These are phyloP conservation scores for Aulostomus chinensis DNA, from an alignment of 2,797 vertebrate genomes.

Conservation along the genomic window DNA sequence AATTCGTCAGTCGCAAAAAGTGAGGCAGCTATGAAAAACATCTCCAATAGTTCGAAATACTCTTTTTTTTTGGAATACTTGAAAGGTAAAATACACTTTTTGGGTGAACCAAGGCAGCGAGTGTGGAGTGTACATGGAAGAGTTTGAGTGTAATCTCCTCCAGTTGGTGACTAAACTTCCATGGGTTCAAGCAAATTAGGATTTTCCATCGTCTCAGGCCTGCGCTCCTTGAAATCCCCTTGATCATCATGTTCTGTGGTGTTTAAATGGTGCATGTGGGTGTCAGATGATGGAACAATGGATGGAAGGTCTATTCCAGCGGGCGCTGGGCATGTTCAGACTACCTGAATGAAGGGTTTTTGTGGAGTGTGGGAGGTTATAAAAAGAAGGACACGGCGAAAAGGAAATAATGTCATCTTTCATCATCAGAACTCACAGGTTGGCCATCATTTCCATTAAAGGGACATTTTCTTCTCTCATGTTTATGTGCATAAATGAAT, in stretches of 20 bases:
- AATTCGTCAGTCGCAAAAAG: too few relatives aligned
- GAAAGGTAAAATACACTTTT: too few relatives aligned
- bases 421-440: too few relatives aligned
- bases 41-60: too few relatives aligned
- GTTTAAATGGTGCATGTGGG: conserved; percentile 18
- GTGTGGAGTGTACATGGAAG: too few relatives aligned
- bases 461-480: conserved; percentile 5
- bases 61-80: too few relatives aligned
- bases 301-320: not conserved
- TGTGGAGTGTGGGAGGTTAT: conserved; percentile 1
- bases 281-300: conserved; percentile 3
- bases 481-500: conserved; percentile 32
- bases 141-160: conserved; percentile 11
- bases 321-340: not conserved
- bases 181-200: conserved; percentile 15
- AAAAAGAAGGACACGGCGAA: too few relatives aligned
- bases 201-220: conserved; percentile 8
- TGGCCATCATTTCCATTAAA: too few relatives aligned
- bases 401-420: too few relatives aligned
- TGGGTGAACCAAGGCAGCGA: too few relatives aligned
- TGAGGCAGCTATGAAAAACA: too few relatives aligned
- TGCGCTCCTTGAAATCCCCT: conserved; percentile 8
- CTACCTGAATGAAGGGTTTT: conserved; percentile 2
- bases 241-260: not conserved
- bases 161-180: conserved; percentile 32